Evolutionary conservation across 2,797 vertebrate species (phyloP), one percentile per base, ranked within the genome.

Genomic region (Babyrousa celebensis): DNA sequence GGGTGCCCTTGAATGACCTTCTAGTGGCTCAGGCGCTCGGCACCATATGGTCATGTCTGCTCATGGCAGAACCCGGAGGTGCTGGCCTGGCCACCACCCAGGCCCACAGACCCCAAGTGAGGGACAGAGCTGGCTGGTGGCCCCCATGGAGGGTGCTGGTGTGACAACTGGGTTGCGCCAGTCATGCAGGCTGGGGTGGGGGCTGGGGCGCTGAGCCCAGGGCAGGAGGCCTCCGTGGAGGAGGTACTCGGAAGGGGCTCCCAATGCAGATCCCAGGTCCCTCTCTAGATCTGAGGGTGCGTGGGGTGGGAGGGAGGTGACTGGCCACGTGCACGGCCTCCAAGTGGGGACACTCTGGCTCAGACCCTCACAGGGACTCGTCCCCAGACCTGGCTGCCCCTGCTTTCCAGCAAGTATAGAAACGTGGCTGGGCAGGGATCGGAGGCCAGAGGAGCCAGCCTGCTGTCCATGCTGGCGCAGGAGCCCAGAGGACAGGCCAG

Each of bases 171-270:
- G 74, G 74, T 77, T 12, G 2, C 23, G 25, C 32, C 3, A 15
- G 15, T n/a, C n/a, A 16, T 17, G 88, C 32, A 5, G 70, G 58
- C 85, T 52, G 58, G 12, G 70, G 56, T 12, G 36, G 16, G 40
- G 82, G 62, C 29, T 54, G 20, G 0, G 0, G 10, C 3, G 36
- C 16, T 0, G 1, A 5, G 36, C 23, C 27, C 5, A 1, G 67
- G 84, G 27, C 25, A 62, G 0, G 1, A 52, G 58, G 40, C 20
- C 43, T 65, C 0, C 3, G 20, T 60, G 58, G 9, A 12, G 58
- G 56, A 40, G 85, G 60, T 4, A 2, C 36, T 7, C 1, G 16
- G 36, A 56, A 56, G 27, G 56, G 36, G 27, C 12, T 36, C 18
- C 70, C 43, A 54, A 40, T 12, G 10, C 58, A 52, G 65, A 62